These are phyloP conservation scores for Aplocera efformata DNA, from an alignment of 2,888 invertebrate species.

Conservation along the genomic window DNA sequence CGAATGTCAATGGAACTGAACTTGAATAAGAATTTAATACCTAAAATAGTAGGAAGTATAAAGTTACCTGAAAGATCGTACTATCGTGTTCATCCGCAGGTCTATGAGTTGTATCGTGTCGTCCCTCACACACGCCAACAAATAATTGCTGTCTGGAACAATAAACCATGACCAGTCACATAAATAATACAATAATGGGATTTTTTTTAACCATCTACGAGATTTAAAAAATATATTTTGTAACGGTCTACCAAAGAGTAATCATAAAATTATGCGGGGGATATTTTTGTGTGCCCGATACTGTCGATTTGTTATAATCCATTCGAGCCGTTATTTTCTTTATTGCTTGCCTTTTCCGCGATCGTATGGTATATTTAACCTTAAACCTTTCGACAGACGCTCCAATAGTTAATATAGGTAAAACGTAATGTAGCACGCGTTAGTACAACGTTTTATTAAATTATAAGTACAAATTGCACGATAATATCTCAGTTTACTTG, in stretches of 20 bases:
- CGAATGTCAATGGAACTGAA: conserved; percentile 4
- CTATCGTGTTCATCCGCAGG: conserved; percentile 95
- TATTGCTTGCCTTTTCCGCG: conserved; percentile 38
- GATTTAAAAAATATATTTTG: conserved; percentile 23
- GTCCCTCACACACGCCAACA: conserved; percentile 96
- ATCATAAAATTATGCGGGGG: conserved; percentile 48
- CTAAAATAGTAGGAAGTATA: conserved; percentile 11
- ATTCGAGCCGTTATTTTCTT: conserved; percentile 37
- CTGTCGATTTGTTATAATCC: conserved; percentile 35
- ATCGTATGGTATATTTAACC: conserved; percentile 44
- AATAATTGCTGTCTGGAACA: conserved; percentile 90
- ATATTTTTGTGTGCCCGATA: conserved; percentile 36
- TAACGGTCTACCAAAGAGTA: conserved; percentile 31
- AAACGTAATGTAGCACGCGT: conserved; percentile 34
- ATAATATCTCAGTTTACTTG: conserved; percentile 41
- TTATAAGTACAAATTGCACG: conserved; percentile 38
- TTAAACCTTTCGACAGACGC: conserved; percentile 42
- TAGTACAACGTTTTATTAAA: conserved; percentile 44
- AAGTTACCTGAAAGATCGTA: conserved; percentile 91
- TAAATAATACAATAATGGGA: conserved; percentile 20
- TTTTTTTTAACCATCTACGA: conserved; percentile 14
- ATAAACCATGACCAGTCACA: conserved; percentile 30
- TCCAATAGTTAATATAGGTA: conserved; percentile 36
- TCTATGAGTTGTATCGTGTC: conserved; percentile 97
- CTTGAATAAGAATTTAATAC: conserved; percentile 11